Evolutionary conservation across 2,797 vertebrate genomes (phyloP).

Genomic region (Gymnoscopelus braueri): DNA sequence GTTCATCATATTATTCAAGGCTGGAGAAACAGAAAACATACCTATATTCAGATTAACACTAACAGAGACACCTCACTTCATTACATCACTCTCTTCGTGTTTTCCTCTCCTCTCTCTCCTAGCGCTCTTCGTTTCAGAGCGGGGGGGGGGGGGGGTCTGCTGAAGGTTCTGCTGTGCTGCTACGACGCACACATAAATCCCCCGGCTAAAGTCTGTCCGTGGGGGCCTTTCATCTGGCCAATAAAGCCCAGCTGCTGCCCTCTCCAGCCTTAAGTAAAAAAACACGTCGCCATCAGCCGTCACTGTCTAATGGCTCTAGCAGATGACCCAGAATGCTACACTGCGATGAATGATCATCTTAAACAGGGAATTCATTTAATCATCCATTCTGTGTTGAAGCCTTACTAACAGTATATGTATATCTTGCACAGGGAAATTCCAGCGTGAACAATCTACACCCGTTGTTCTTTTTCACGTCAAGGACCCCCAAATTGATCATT

Average conservation of each 20-base stretch:
- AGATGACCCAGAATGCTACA: slow-evolving; percentile 23
- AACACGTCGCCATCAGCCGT: slow-evolving; percentile 30
- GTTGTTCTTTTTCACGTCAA: too few species aligned
- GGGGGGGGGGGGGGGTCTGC: neutral
- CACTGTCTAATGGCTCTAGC: slow-evolving; percentile 39
- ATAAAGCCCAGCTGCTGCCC: slow-evolving; percentile 63
- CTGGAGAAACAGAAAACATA: neutral
- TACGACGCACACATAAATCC: slow-evolving; percentile 59
- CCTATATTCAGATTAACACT: slow-evolving; percentile 52
- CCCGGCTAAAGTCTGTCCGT: slow-evolving; percentile 35
- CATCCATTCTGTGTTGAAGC: neutral
- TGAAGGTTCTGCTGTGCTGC: slow-evolving; percentile 37
- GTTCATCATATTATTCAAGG: too few species aligned
- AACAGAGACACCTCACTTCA: slow-evolving; percentile 29
- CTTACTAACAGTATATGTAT: neutral
- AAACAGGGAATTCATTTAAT: neutral
- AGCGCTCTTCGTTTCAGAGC: slow-evolving; percentile 4
- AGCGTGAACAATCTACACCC: too few species aligned
- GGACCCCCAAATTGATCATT: too few species aligned
- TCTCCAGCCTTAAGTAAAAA: slow-evolving; percentile 53
- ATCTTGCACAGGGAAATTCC: too few species aligned
- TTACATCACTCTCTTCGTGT: too few species aligned
- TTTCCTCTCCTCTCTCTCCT: neutral
- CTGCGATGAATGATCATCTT: neutral
- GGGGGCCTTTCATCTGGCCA: slow-evolving; percentile 63